These are phyloP conservation scores for Promerops cafer DNA, from an alignment of 2,113 vertebrate species.

Conservation along the genomic window DNA sequence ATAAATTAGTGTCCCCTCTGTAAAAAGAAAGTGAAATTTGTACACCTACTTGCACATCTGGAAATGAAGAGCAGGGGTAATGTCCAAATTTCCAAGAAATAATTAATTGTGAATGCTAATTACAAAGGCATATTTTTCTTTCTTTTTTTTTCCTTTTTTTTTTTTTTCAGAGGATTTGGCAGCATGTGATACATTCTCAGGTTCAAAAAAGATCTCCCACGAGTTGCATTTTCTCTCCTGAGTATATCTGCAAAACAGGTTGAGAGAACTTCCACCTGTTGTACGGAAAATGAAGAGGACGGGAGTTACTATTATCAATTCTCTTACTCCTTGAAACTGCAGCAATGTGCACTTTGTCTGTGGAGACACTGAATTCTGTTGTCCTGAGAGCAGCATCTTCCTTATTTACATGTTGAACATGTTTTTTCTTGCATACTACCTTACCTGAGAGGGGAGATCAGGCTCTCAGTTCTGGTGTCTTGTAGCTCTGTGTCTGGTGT, in stretches of 20 bases:
- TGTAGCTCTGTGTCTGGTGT: no score
- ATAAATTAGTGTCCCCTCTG: not conserved
- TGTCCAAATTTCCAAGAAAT: not conserved
- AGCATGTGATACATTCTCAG: not conserved
- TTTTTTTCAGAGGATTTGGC: not conserved
- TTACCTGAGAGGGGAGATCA: not conserved
- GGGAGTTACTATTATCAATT: not conserved
- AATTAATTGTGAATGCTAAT: not conserved
- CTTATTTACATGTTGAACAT: not conserved
- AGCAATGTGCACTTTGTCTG: not conserved
- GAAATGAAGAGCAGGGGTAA: not conserved
- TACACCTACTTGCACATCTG: not conserved
- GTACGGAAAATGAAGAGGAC: not conserved
- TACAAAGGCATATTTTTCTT: not conserved
- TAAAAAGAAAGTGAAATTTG: not conserved
- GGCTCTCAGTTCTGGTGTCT: not conserved
- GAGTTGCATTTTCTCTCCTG: not conserved
- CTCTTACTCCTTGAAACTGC: not conserved
- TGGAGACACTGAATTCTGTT: not conserved
- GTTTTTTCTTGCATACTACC: not conserved
- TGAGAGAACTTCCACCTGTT: rapidly evolving
- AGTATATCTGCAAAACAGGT: not conserved
- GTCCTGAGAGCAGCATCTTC: not conserved
- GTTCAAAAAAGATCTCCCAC: not conserved
- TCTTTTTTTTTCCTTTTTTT: not conserved